Conservation (phyloP, 2,888 invertebrate genomes). For the Crepidodera aurea region DNA sequence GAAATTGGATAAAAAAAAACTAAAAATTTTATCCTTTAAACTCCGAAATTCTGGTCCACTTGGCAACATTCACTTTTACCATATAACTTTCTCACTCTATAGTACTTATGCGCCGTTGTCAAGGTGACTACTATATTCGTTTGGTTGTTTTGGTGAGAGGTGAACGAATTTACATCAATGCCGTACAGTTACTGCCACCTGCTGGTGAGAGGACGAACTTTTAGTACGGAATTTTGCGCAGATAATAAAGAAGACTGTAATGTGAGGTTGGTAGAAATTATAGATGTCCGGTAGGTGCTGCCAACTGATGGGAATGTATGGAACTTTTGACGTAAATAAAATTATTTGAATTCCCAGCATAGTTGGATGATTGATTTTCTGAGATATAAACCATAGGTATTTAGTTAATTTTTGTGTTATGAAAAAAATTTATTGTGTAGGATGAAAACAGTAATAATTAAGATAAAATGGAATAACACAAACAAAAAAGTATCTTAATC, state of each 20-base stretch:
- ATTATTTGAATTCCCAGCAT: too few species aligned
- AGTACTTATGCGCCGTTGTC: slow-evolving; percentile 9
- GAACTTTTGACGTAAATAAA: too few species aligned
- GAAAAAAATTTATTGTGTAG: too few species aligned
- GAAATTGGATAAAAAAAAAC: too few species aligned
- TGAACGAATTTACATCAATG: not conserved
- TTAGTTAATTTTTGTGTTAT: too few species aligned
- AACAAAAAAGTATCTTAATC: too few species aligned
- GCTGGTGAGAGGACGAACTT: slow-evolving; percentile 1
- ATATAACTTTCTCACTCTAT: not conserved
- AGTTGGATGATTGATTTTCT: too few species aligned
- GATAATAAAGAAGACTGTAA: not conserved
- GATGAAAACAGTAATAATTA: too few species aligned
- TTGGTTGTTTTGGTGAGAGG: not conserved
- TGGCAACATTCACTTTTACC: slow-evolving; percentile 8
- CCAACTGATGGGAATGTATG: not conserved
- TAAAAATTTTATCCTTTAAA: not conserved
- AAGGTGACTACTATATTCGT: slow-evolving; percentile 1
- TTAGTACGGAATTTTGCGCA: not conserved
- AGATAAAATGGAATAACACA: too few species aligned
- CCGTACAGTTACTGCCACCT: slow-evolving; percentile 27
- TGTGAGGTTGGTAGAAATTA: not conserved
- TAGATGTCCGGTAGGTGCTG: not conserved
- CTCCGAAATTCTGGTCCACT: not conserved
- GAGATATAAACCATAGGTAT: too few species aligned